Evolutionary conservation across 2,113 vertebrate genomes (phyloP).

Genomic region (Cervus canadensis): DNA sequence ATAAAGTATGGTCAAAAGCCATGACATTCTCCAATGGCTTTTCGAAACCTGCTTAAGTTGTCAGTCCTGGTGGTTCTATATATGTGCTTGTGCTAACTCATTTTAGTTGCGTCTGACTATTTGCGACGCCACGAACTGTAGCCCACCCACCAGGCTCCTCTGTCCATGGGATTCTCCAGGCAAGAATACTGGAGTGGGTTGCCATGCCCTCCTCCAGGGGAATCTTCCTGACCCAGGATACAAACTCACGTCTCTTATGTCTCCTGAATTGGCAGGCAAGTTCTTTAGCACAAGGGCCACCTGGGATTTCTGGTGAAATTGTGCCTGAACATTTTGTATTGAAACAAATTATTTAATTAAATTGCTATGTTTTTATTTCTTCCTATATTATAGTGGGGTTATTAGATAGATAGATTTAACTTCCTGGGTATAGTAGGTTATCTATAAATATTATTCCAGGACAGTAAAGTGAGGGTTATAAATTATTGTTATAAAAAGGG

Average conservation of each 20-base stretch:
- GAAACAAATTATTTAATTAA: neutral
- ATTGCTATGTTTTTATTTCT: neutral
- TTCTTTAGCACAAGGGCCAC: neutral
- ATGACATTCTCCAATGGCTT: neutral
- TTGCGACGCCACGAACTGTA: neutral
- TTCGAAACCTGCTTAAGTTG: neutral
- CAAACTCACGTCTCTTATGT: neutral
- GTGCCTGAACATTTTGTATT: neutral
- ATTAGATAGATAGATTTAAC: neutral
- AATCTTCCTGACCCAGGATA: neutral
- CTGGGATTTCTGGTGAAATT: neutral
- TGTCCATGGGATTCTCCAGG: neutral
- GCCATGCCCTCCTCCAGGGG: neutral
- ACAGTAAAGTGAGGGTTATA: neutral
- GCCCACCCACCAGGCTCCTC: neutral
- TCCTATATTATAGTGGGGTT: neutral
- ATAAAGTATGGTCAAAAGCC: neutral
- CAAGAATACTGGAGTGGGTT: neutral
- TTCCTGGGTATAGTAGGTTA: neutral
- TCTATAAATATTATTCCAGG: neutral
- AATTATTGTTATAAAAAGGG: neutral
- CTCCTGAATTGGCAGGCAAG: neutral
- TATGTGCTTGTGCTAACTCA: neutral
- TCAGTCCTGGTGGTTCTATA: neutral
- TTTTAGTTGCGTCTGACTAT: neutral